Evolutionary conservation across 2,113 vertebrate genomes (phyloP), one percentile per base, ranked within the genome.

Genomic region (Sturnira hondurensis): DNA sequence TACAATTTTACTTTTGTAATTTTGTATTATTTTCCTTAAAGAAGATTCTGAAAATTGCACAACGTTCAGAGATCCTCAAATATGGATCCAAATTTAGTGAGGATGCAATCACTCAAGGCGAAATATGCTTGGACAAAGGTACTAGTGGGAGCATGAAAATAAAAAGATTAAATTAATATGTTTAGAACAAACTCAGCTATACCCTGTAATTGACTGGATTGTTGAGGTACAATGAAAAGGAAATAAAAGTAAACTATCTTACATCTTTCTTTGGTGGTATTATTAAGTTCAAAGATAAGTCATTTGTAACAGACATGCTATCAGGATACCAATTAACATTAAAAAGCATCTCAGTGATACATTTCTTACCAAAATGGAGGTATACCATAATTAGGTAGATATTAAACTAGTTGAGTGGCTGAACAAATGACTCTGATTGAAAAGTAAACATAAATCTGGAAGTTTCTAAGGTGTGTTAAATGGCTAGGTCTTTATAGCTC

Each of bases 261-360:
- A 47, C 81, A 76, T 89, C 4, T 83, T 89, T 83, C 45, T 78
- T 61, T 67, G 38, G 54, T 70, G 12, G 6, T 31, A 80, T 56
- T 74, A 86, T 81, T 90, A 80, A 90, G 31, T 90, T 94, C 47
- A 93, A 87, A 92, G 33, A 58, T 50, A 94, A 89, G 54, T 58
- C 20, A 10, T 76, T 7, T 50, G 33, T 65, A 85, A 68, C 0
- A 77, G 78, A 54, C 5, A 68, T 16, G 52, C 26, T 73, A 80
- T 82, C 84, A 86, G 8, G 26, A 54, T 89, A 68, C 89, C 26
- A 82, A 13, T 19, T 81, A 52, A 36, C 14, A 70, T 38, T 16
- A 52, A 86, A 74, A 87, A 31, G 16, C 43, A 86, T 56, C 36
- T 80, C 80, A 86, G 67, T 45, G 20, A 86, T 22, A 76, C 7